Conservation (phyloP, 2,888 invertebrate genomes). For the Glyphotaelius pellucidus region DNA sequence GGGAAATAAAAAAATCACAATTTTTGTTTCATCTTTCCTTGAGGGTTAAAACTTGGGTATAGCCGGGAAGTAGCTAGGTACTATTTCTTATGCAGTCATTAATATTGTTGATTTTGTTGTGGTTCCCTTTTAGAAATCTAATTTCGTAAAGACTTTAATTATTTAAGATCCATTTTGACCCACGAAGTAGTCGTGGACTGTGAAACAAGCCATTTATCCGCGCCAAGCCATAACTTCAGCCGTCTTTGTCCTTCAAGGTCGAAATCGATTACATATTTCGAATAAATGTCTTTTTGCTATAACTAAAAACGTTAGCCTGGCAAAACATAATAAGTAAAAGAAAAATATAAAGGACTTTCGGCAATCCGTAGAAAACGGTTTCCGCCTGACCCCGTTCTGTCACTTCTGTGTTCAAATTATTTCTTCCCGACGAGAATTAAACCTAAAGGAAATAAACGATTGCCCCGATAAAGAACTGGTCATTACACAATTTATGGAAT, state of each 20-base stretch:
- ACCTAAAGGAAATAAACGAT: conserved; percentile 35
- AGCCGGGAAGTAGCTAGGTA: no score
- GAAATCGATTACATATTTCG: background rate
- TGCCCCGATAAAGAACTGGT: conserved; percentile 14
- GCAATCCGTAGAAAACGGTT: background rate
- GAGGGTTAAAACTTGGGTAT: background rate
- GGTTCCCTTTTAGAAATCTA: background rate
- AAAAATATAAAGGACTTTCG: background rate
- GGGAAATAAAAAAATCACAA: no score
- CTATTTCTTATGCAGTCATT: no score
- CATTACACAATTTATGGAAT: conserved; percentile 44
- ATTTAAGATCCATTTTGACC: background rate
- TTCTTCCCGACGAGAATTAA: conserved; percentile 19
- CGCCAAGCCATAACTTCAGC: background rate
- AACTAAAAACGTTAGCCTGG: background rate
- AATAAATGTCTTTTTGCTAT: background rate
- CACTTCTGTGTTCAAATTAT: conserved; percentile 23
- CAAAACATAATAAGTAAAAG: background rate
- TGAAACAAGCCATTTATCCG: background rate
- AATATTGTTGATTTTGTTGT: background rate
- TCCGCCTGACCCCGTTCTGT: background rate
- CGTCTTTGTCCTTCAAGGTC: background rate
- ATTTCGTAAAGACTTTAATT: background rate
- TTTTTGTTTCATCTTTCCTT: no score
- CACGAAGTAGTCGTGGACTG: background rate